Percentiles rank a stretch among this genome's conserved stretches.
Conservation (phyloP, 2,888 invertebrate species). For the Diplazon laetatorius region DNA sequence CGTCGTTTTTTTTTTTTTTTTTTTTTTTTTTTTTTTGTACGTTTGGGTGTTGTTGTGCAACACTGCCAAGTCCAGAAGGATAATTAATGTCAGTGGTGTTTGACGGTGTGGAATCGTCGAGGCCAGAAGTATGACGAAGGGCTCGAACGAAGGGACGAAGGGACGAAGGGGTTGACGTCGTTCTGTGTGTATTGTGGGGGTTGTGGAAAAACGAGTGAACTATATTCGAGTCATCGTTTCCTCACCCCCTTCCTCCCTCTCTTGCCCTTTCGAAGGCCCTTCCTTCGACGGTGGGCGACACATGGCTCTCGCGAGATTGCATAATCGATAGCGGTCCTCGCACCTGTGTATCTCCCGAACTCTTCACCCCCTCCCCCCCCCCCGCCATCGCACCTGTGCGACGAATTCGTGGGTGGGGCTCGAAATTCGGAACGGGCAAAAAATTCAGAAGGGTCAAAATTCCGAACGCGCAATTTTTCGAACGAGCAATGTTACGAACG, state of each 20-base stretch:
- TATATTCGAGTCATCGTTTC: slow-evolving; percentile 51
- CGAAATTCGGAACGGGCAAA: too few relatives aligned
- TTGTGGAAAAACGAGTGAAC: slow-evolving; percentile 7
- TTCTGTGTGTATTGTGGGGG: slow-evolving; percentile 6
- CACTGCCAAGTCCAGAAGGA: slow-evolving; percentile 62
- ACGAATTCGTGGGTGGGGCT: too few relatives aligned
- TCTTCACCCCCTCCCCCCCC: background rate
- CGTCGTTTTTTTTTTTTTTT: slow-evolving; percentile 2
- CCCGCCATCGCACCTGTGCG: slow-evolving; percentile 2
- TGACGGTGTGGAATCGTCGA: slow-evolving; percentile 65
- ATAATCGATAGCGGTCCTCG: slow-evolving; percentile 77
- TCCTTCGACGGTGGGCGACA: too few relatives aligned
- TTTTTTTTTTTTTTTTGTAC: too few relatives aligned
- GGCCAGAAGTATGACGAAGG: background rate
- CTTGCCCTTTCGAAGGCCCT: too few relatives aligned
- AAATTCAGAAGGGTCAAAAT: too few relatives aligned
- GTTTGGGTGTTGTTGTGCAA: slow-evolving; percentile 36
- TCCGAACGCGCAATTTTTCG: too few relatives aligned
- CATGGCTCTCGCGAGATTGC: slow-evolving; percentile 73
- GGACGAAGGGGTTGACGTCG: slow-evolving; percentile 29
- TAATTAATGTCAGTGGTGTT: slow-evolving; percentile 76
- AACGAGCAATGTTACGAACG: too few relatives aligned
- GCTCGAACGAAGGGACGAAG: slow-evolving; percentile 24
- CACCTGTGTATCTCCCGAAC: slow-evolving; percentile 74
- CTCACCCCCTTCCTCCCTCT: too few relatives aligned